These are phyloP conservation scores for Megatriorchis doriae DNA, from an alignment of 2,113 vertebrate genomes.

Conservation along the genomic window DNA sequence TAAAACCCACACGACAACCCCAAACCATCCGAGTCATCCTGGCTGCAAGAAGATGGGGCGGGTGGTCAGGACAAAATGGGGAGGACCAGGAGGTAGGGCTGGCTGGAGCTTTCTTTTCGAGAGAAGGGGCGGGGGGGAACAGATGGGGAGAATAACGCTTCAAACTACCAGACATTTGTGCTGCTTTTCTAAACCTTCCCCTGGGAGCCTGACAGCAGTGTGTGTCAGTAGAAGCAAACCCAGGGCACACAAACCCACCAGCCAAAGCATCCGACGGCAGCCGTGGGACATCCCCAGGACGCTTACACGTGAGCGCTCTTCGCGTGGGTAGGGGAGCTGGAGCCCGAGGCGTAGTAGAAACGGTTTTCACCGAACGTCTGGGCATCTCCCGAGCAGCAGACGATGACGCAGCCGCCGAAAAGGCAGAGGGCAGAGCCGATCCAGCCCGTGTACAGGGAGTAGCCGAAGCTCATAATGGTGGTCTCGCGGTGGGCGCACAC, in stretches of 20 bases:
- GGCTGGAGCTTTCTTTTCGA: slow-evolving; percentile 55
- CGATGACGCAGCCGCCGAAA: slow-evolving; percentile 80
- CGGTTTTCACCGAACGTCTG: slow-evolving; percentile 84
- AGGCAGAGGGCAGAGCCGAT: slow-evolving; percentile 86
- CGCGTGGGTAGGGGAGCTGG: slow-evolving; percentile 84
- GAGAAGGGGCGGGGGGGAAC: not conserved
- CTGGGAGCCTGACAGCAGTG: slow-evolving; percentile 24
- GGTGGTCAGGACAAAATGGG: not conserved
- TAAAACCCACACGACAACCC: not conserved
- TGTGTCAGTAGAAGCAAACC: not conserved
- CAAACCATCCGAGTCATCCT: not conserved
- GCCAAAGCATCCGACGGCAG: slow-evolving; percentile 40
- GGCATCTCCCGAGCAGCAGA: slow-evolving; percentile 79
- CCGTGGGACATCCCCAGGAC: not conserved
- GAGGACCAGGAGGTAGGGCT: slow-evolving; percentile 23
- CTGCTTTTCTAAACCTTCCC: slow-evolving; percentile 54
- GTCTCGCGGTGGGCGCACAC: slow-evolving; percentile 82
- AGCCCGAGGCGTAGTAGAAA: slow-evolving; percentile 90
- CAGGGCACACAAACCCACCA: slow-evolving; percentile 23
- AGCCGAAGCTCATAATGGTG: slow-evolving; percentile 90
- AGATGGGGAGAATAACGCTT: slow-evolving; percentile 7
- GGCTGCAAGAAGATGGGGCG: not conserved
- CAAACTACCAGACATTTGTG: slow-evolving; percentile 33
- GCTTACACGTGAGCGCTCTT: slow-evolving; percentile 89
- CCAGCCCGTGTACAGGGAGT: slow-evolving; percentile 93